Base-by-base conservation (phyloP, 2,113 vertebrate species). In the Dasyurus viverrinus region DNA sequence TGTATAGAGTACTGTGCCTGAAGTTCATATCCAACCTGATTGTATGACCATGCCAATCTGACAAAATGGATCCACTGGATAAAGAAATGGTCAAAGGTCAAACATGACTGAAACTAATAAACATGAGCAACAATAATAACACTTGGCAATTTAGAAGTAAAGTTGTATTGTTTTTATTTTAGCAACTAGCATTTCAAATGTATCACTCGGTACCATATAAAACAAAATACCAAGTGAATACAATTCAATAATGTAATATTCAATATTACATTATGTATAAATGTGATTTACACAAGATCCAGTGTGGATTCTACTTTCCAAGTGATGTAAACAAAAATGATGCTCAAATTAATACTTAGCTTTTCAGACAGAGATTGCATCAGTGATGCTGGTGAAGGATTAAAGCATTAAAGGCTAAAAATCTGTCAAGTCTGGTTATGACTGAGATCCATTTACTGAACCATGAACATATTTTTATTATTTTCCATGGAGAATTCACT, bases 371-470 rank as follows among this genome's bases (percentile, higher is more conserved):
- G 53, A 95, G 93, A 93, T 93, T 89, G 22, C 22, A 55, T 93
- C 25, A 27, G 3, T 95, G 91, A 92, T 94, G 89, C 46, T 92
- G 84, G 30, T 89, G 90, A 95, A 93, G 30, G 93, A 97, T 97
- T 97, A 98, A 98, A 95, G 95, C 27, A 55, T 96, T 95, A 96
- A 91, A 96, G 52, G 92, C 90, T 98, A 94, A 97, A 97, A 94
- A 96, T 94, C 93, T 97, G 91, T 96, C 96, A 94, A 94, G 36
- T 97, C 27, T 97, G 25, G 91, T 96, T 98, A 95, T 91, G 47
- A 91, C 60, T 30, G 90, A 95, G 54, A 93, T 94, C 95, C 47
- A 68, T 94, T 96, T 97, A 94, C 90, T 96, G 95, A 97, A 96
- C 94, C 93, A 91, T 89, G 93, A 96, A 95, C 19, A 92, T 48